Evolutionary conservation across 1,140 invertebrate genomes (phyloP).

Genomic region (Heliconius himera): DNA sequence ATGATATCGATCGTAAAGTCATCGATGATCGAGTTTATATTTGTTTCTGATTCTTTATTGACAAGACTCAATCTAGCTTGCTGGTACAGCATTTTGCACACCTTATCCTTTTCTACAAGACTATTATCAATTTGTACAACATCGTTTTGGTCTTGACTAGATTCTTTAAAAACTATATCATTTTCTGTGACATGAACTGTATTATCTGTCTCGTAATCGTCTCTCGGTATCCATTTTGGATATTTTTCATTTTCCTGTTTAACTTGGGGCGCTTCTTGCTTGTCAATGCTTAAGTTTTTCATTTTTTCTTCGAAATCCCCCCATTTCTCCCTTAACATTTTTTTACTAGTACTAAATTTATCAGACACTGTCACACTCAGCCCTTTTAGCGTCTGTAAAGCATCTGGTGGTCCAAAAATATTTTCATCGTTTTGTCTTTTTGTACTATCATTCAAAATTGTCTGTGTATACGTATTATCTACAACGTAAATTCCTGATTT

Average conservation of each 20-base stretch:
- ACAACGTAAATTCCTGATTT: constrained; percentile 82
- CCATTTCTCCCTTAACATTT: constrained; percentile 79
- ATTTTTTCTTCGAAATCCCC: constrained; percentile 75
- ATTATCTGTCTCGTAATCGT: constrained; percentile 50
- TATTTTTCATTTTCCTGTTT: constrained; percentile 46
- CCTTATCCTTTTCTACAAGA: constrained; percentile 59
- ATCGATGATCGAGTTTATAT: constrained; percentile 72
- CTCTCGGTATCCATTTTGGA: constrained; percentile 53
- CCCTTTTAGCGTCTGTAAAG: constrained; percentile 80
- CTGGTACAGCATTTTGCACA: constrained; percentile 71
- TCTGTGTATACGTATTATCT: constrained; percentile 78
- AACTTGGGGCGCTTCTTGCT: constrained; percentile 46
- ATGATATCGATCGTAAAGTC: constrained; percentile 75
- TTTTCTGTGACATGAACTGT: constrained; percentile 47
- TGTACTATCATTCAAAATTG: constrained; percentile 54
- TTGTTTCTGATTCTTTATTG: constrained; percentile 66
- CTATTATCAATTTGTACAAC: constrained; percentile 69
- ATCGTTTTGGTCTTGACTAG: constrained; percentile 62
- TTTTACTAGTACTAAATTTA: constrained; percentile 79
- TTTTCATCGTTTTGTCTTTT: constrained; percentile 59
- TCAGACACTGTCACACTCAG: constrained; percentile 76
- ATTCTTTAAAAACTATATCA: constrained; percentile 73
- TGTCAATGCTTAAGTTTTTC: constrained; percentile 67
- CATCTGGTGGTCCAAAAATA: constrained; percentile 67
- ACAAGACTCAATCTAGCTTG: constrained; percentile 74